Percentiles rank a stretch among this genome's conserved stretches.
phyloP scores from a whole-genome alignment of 2,888 invertebrate genomes.

The Drosophila trichaetosa region DNA sequence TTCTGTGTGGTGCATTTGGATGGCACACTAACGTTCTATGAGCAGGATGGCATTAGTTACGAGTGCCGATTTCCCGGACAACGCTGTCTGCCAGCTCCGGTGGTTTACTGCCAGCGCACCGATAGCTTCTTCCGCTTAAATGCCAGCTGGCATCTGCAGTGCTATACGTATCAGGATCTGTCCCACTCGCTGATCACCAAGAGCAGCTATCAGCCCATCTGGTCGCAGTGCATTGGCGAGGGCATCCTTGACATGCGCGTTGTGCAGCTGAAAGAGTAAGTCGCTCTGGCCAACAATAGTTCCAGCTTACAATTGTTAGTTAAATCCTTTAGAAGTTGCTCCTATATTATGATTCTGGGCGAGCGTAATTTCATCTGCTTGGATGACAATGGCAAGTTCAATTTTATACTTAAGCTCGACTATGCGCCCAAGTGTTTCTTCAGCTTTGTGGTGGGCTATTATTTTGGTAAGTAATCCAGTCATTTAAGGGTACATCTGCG shows the following conservation, averaged over 20 bases:
- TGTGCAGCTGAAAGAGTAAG: conserved; percentile 83
- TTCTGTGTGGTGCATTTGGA: conserved; percentile 96
- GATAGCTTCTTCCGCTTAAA: conserved; percentile 94
- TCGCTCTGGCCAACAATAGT: conserved; percentile 10
- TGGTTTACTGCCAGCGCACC: conserved; percentile 91
- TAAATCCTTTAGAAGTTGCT: conserved; percentile 86
- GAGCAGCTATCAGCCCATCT: conserved; percentile 85
- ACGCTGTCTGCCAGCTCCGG: conserved; percentile 89
- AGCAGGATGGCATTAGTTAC: conserved; percentile 96
- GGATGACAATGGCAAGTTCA: conserved; percentile 91
- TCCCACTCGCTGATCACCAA: conserved; percentile 89
- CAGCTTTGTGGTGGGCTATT: conserved; percentile 90
- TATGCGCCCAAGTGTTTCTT: conserved; percentile 92
- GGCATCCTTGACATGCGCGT: conserved; percentile 85
- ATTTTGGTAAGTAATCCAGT: conserved; percentile 86
- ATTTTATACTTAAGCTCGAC: conserved; percentile 93
- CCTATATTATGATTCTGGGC: conserved; percentile 92
- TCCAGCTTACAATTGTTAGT: background rate
- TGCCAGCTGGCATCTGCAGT: conserved; percentile 93
- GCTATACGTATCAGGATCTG: conserved; percentile 93
- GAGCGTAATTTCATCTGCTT: conserved; percentile 93
- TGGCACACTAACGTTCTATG: conserved; percentile 94
- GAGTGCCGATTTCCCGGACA: conserved; percentile 91
- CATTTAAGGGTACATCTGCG: background rate
- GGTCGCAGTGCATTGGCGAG: conserved; percentile 89